Evolutionary conservation across 2,797 vertebrate genomes (phyloP), one percentile per base, ranked within the genome.

Genomic region (Numenius phaeopus): DNA sequence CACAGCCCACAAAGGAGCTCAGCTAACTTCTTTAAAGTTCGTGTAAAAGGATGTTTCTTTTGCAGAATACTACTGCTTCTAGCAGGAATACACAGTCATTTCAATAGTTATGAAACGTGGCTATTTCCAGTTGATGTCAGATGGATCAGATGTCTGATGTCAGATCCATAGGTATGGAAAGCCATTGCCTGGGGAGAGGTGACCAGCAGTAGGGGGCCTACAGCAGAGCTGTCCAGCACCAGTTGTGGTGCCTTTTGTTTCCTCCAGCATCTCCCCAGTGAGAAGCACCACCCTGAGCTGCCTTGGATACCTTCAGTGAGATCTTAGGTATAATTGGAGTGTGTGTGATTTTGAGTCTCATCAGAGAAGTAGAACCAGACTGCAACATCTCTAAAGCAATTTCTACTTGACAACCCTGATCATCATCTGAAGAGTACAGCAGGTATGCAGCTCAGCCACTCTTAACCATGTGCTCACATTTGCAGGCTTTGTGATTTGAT

Each of bases 271-370:
- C 65, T 88, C 55, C 84, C 44, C 44, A 40, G 42, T 3, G 40
- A 24, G 54, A 81, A 80, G 79, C 22, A 2, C 32, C 50, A 17
- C 1, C 2, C 62, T 82, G 87, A 23, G 90, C 91, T 64, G 72
- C 69, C 70, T 59, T 29, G 40, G 42, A 39, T 16, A 5, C 91
- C 44, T 61, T 30, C 77, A 72, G 39, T 21, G 81, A 69, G n/a
- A 34, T 11, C 7, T 2, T 16, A 10, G 42, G 4, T 29, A 1
- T 10, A 22, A 15, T 0, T 26, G 40, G 19, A 66, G 16, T 2
- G 9, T 19, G 19, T 14, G 46, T 12, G 30, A 26, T 58, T 83
- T 39, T 37, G 61, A 87, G 79, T 37, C 46, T 78, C 73, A 2
- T 15, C 47, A 12, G 32, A 69, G n/a, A 46, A 24, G 26, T 1